A percentile compares a stretch with the other conserved stretches of the same genome.
Evolutionary conservation across 2,888 invertebrate genomes (phyloP).

Genomic region (Tetropium fuscum): DNA sequence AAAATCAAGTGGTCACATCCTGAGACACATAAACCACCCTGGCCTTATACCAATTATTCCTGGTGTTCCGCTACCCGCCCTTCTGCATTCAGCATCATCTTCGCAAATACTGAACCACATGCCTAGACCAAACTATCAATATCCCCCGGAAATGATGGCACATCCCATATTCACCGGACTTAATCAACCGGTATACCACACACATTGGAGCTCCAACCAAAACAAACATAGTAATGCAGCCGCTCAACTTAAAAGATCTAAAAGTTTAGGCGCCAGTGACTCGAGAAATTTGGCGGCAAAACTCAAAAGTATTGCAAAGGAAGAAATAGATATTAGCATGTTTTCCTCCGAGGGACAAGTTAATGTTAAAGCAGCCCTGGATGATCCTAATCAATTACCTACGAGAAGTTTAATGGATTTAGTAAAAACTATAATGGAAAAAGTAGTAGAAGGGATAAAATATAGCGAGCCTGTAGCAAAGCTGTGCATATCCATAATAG

Average conservation of each 20-base stretch:
- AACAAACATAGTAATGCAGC: slow-evolving; percentile 57
- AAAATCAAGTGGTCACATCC: slow-evolving; percentile 74
- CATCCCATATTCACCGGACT: slow-evolving; percentile 67
- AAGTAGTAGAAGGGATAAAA: slow-evolving; percentile 81
- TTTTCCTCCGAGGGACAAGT: slow-evolving; percentile 81
- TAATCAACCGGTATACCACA: slow-evolving; percentile 49
- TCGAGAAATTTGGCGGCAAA: slow-evolving; percentile 76
- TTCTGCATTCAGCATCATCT: slow-evolving; percentile 73
- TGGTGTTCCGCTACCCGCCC: slow-evolving; percentile 57
- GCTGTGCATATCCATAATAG: slow-evolving; percentile 87
- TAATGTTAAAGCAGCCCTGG: slow-evolving; percentile 80
- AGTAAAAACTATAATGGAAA: slow-evolving; percentile 83
- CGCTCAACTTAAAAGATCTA: slow-evolving; percentile 77
- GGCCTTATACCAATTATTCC: slow-evolving; percentile 56
- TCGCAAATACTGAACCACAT: slow-evolving; percentile 73
- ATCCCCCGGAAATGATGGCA: slow-evolving; percentile 56
- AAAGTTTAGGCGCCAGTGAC: slow-evolving; percentile 84
- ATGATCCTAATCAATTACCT: slow-evolving; percentile 84
- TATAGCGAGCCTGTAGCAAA: slow-evolving; percentile 88
- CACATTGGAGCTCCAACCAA: slow-evolving; percentile 44
- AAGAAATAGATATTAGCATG: slow-evolving; percentile 81
- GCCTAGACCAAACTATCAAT: slow-evolving; percentile 72
- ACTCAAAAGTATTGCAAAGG: slow-evolving; percentile 74
- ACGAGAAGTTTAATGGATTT: slow-evolving; percentile 86
- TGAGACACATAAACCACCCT: slow-evolving; percentile 68